Percentiles rank a stretch among this genome's conserved stretches.
Conservation (phyloP, 2,888 invertebrate species). For the Dasypogon diadema region DNA sequence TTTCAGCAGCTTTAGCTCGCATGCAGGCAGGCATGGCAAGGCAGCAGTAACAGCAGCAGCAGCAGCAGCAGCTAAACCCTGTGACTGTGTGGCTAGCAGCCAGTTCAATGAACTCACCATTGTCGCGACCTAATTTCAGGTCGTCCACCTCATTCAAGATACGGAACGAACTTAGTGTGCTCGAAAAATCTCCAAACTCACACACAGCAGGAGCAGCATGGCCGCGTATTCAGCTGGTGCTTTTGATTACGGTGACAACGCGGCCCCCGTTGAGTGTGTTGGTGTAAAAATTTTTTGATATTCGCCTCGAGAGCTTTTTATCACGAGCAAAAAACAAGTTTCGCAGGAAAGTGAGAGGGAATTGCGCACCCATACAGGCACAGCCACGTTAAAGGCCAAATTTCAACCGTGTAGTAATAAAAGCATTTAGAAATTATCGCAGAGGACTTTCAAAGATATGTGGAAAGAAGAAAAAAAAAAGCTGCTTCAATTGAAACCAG, state of each 20-base stretch:
- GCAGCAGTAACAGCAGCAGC: background rate
- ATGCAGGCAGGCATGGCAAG: background rate
- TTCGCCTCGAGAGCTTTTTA: constrained; percentile 28
- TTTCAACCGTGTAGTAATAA: constrained; percentile 35
- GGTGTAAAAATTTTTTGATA: constrained; percentile 13
- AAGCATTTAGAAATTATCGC: constrained; percentile 29
- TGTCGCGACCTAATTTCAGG: constrained; percentile 69
- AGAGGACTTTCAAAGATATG: constrained; percentile 12
- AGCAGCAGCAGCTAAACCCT: background rate
- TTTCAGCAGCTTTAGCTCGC: background rate
- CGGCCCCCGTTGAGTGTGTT: background rate
- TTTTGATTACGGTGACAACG: background rate
- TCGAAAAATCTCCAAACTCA: constrained; percentile 29
- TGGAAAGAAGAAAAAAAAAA: constrained; percentile 8
- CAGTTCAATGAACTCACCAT: constrained; percentile 69
- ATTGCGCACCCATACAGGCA: constrained; percentile 55
- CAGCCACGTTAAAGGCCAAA: constrained; percentile 29
- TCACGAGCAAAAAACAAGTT: constrained; percentile 61
- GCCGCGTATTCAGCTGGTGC: background rate
- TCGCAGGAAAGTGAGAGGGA: constrained; percentile 69
- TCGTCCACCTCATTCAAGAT: constrained; percentile 66
- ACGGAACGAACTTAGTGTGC: constrained; percentile 51
- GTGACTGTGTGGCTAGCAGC: constrained; percentile 57
- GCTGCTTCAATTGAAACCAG: too few species aligned
- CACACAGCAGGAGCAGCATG: background rate